Evolutionary conservation across 2,797 vertebrate genomes (phyloP).

Genomic region (Dendrocincla tyrannina): DNA sequence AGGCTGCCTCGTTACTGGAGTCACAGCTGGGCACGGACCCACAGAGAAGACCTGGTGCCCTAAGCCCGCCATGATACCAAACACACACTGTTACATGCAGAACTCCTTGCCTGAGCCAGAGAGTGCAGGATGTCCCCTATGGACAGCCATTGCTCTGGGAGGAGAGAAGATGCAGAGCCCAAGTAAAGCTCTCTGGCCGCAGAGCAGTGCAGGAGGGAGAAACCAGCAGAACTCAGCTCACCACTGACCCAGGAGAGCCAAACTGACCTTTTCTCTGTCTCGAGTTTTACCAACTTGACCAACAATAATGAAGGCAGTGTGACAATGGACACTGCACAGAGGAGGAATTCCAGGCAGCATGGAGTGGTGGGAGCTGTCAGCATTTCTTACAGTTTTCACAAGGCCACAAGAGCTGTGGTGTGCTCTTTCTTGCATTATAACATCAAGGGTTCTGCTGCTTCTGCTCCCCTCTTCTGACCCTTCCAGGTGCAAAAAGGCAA

Average conservation of each 20-base stretch:
- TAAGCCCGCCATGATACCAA: accelerated
- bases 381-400: background rate
- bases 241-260: background rate
- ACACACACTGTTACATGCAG: background rate
- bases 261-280: background rate
- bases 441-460: background rate
- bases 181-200: background rate
- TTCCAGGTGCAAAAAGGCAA: background rate
- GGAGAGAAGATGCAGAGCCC: background rate
- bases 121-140: background rate
- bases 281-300: background rate
- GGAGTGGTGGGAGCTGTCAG: background rate
- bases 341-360: background rate
- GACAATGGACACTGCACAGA: background rate
- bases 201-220: background rate
- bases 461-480: background rate
- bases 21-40: accelerated
- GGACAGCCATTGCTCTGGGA: background rate
- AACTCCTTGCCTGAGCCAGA: background rate
- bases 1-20: accelerated
- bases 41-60: background rate
- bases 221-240: background rate
- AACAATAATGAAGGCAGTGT: background rate
- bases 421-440: background rate
- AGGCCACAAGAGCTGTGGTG: background rate